Evolutionary conservation across 2,797 vertebrate genomes (phyloP).

Genomic region (Mus spretus): DNA sequence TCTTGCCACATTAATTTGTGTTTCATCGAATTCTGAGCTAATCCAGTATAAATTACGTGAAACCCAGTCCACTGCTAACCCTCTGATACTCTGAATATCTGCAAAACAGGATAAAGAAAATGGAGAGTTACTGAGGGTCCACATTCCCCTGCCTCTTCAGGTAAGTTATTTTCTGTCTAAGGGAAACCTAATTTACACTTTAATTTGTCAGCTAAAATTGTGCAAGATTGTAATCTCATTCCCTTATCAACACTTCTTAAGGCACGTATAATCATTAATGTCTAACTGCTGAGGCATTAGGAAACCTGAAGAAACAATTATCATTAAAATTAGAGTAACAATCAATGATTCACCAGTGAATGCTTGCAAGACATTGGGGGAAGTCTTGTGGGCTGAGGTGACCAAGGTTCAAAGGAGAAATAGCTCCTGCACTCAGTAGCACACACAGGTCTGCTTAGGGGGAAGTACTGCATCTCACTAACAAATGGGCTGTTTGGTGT

Average conservation of each 20-base stretch:
- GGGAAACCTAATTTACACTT: conserved; percentile 74
- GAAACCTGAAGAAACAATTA: conserved; percentile 82
- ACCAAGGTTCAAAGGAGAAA: conserved; percentile 66
- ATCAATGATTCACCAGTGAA: conserved; percentile 76
- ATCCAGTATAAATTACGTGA: conserved; percentile 99
- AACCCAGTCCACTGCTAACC: conserved; percentile 98
- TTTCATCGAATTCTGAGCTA: conserved; percentile 99
- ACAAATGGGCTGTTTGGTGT: conserved; percentile 51
- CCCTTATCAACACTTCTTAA: conserved; percentile 76
- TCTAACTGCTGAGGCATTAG: conserved; percentile 71
- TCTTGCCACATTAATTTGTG: conserved; percentile 98
- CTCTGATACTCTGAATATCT: conserved; percentile 98
- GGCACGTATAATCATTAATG: conserved; percentile 77
- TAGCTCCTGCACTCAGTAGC: conserved; percentile 20
- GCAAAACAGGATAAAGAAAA: conserved; percentile 84
- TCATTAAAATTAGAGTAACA: conserved; percentile 76
- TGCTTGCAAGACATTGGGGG: conserved; percentile 39
- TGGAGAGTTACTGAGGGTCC: conserved; percentile 72
- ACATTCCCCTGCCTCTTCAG: conserved; percentile 61
- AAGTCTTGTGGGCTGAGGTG: conserved; percentile 59
- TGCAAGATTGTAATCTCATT: conserved; percentile 78
- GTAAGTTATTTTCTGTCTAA: conserved; percentile 68
- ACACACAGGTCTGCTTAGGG: conserved; percentile 52
- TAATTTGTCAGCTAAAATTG: conserved; percentile 78
- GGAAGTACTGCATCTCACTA: conserved; percentile 10